Evolutionary conservation across 2,113 vertebrate genomes (phyloP).

Genomic region (Nannobrachium achirus): DNA sequence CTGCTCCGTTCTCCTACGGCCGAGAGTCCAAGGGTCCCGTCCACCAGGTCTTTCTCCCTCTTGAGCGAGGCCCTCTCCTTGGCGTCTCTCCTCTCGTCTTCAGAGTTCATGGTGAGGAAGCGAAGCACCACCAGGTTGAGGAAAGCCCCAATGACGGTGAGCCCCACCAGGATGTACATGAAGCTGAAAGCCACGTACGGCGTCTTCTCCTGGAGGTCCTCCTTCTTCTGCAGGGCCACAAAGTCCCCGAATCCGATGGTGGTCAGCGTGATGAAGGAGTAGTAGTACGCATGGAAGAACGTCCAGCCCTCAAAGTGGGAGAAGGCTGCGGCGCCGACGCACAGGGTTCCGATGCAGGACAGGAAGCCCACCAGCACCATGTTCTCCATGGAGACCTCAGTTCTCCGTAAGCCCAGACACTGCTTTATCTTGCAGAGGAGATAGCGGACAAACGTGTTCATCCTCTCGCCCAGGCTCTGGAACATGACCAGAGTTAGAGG

Average conservation of each 20-base stretch:
- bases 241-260: conserved; percentile 98
- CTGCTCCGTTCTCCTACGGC: conserved; percentile 42
- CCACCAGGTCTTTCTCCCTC: conserved; percentile 75
- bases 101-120: conserved; percentile 92
- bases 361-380: conserved; percentile 95
- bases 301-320: conserved; percentile 96
- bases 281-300: conserved; percentile 98
- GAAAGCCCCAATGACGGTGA: conserved; percentile 95
- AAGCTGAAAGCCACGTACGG: conserved; percentile 97
- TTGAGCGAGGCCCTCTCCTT: conserved; percentile 84
- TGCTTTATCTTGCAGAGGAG: conserved; percentile 90
- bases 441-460: conserved; percentile 90
- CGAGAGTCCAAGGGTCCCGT: conserved; percentile 61
- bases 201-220: conserved; percentile 93
- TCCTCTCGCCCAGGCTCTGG: conserved; percentile 96
- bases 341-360: conserved; percentile 91
- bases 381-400: conserved; percentile 93
- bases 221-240: conserved; percentile 94
- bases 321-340: conserved; percentile 90
- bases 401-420: conserved; percentile 85
- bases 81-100: conserved; percentile 85
- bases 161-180: conserved; percentile 95
- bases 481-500: conserved; percentile 97
- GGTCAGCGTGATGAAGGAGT: conserved; percentile 98
- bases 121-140: conserved; percentile 95